A percentile compares a stretch with the other conserved stretches of the same genome.
phyloP scores from a whole-genome alignment of 2,888 invertebrate genomes.

The Ochlodes sylvanus region DNA sequence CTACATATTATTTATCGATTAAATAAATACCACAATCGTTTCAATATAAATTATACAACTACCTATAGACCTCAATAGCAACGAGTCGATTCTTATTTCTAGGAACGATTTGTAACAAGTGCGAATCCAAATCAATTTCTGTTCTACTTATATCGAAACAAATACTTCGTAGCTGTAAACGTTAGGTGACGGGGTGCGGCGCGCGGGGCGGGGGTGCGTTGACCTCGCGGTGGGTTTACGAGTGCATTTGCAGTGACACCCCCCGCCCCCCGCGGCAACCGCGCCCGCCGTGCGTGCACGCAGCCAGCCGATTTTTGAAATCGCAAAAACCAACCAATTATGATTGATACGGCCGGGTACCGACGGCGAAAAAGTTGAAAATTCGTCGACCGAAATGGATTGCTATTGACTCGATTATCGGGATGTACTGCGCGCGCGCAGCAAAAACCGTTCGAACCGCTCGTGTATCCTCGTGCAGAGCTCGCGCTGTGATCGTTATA shows the following conservation, averaged over 20 bases:
- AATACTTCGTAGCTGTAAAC: slow-evolving; percentile 75
- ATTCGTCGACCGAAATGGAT: slow-evolving; percentile 57
- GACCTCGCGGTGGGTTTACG: slow-evolving; percentile 78
- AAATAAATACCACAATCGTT: too few species aligned
- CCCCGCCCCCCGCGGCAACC: slow-evolving; percentile 53
- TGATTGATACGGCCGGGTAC: slow-evolving; percentile 74
- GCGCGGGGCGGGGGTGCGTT: slow-evolving; percentile 68
- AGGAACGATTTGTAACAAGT: slow-evolving; percentile 14
- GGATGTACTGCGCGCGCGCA: slow-evolving; percentile 25
- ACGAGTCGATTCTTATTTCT: too few species aligned
- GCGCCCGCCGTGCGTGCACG: slow-evolving; percentile 62
- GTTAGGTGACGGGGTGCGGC: slow-evolving; percentile 51
- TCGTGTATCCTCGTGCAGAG: slow-evolving; percentile 38
- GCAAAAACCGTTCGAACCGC: slow-evolving; percentile 43
- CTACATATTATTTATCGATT: too few species aligned
- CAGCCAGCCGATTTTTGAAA: slow-evolving; percentile 65
- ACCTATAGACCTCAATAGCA: too few species aligned
- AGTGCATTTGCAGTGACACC: slow-evolving; percentile 83
- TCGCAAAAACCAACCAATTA: slow-evolving; percentile 74
- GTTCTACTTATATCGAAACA: slow-evolving; percentile 54
- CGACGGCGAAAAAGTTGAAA: slow-evolving; percentile 62
- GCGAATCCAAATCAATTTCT: slow-evolving; percentile 20
- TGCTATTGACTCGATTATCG: slow-evolving; percentile 48
- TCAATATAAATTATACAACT: too few species aligned
- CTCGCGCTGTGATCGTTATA: slow-evolving; percentile 34